These are phyloP conservation scores for Chloroclystis v-ata DNA, from an alignment of 2,888 invertebrate genomes.

Conservation along the genomic window DNA sequence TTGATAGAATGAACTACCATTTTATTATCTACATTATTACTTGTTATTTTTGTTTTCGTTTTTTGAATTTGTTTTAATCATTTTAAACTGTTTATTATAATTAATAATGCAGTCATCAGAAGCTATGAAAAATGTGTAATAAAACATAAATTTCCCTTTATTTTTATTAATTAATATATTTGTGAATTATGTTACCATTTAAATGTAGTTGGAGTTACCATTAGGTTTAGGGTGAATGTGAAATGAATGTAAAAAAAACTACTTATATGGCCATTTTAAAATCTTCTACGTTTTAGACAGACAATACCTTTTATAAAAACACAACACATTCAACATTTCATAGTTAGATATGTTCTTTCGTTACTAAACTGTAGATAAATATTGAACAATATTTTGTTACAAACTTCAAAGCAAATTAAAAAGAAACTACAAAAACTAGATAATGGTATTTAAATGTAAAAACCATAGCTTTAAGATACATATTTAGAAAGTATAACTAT, in stretches of 20 bases:
- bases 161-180: too few species aligned
- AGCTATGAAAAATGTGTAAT: not conserved
- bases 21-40: not conserved
- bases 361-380: too few species aligned
- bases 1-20: not conserved
- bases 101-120: not conserved
- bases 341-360: too few species aligned
- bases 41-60: not conserved
- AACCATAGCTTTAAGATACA: not conserved
- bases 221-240: not conserved
- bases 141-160: not conserved
- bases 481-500: constrained; percentile 6
- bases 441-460: not conserved
- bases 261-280: not conserved
- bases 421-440: too few species aligned
- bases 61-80: too few species aligned
- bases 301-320: too few species aligned
- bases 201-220: constrained; percentile 13
- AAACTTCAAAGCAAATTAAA: too few species aligned
- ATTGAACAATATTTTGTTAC: too few species aligned
- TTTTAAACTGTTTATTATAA: not conserved
- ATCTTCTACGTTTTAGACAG: too few species aligned
- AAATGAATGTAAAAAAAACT: constrained; percentile 1
- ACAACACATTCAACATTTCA: too few species aligned
- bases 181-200: constrained; percentile 4